A percentile compares a stretch with the other conserved stretches of the same genome.
Conservation (phyloP, 2,797 vertebrate species). For the Eleutherodactylus coqui region DNA sequence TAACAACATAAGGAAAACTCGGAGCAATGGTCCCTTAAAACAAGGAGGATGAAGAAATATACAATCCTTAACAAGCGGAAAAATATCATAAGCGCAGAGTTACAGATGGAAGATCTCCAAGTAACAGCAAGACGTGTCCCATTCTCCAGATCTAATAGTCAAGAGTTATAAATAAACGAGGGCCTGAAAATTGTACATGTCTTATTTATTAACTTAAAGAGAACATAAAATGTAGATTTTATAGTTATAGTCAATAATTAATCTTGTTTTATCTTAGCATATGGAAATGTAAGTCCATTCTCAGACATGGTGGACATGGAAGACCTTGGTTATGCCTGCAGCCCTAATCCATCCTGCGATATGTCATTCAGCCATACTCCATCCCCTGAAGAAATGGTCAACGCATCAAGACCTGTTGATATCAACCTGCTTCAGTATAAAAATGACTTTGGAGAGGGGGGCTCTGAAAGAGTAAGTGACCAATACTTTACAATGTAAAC, state of each 20-base stretch:
- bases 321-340: too few relatives aligned
- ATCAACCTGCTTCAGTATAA: too few relatives aligned
- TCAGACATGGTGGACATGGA: too few relatives aligned
- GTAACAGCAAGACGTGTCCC: background rate
- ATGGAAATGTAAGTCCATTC: too few relatives aligned
- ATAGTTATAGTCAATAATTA: too few relatives aligned
- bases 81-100: background rate
- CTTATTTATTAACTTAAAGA: background rate
- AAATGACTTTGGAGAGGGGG: background rate
- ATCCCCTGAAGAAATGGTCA: background rate
- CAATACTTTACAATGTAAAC: background rate
- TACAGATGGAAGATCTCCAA: background rate
- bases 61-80: background rate
- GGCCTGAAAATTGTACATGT: background rate
- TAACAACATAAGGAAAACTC: background rate
- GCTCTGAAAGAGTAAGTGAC: background rate
- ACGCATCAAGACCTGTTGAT: too few relatives aligned
- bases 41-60: background rate
- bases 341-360: too few relatives aligned
- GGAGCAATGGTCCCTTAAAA: background rate
- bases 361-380: background rate
- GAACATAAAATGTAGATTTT: too few relatives aligned
- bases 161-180: background rate
- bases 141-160: background rate
- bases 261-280: too few relatives aligned